These are phyloP conservation scores for Oceanodroma leucorhoa DNA, from an alignment of 2,797 vertebrate species.

Conservation along the genomic window DNA sequence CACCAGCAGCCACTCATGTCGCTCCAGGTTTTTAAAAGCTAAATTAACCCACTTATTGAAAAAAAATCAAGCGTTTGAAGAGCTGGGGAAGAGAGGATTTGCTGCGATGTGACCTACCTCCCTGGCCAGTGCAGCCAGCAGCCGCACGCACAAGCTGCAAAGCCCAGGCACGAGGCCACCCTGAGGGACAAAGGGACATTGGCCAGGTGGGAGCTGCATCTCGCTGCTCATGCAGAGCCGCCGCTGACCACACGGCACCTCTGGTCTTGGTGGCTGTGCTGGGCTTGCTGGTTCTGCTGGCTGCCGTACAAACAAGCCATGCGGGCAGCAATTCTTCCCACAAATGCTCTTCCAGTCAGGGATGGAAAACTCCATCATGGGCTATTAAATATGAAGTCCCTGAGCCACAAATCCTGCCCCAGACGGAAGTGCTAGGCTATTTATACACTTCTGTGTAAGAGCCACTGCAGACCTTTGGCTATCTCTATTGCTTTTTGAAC, in stretches of 20 bases:
- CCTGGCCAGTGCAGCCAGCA: not conserved
- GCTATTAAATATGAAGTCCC: conserved; percentile 17
- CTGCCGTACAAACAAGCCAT: fast-evolving
- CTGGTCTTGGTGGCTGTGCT: fast-evolving
- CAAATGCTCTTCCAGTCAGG: not conserved
- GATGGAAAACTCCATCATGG: not conserved
- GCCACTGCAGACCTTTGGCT: not conserved
- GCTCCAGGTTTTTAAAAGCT: not conserved
- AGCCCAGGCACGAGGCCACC: not conserved
- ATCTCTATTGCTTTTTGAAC: not conserved
- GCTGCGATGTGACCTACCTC: fast-evolving
- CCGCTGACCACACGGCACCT: fast-evolving
- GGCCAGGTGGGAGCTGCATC: not conserved
- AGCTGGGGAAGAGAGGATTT: not conserved
- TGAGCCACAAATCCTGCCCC: not conserved
- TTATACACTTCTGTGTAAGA: not conserved
- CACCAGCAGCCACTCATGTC: not conserved
- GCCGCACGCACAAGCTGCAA: fast-evolving
- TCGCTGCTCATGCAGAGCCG: fast-evolving
- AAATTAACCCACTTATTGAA: not conserved
- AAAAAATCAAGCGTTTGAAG: not conserved
- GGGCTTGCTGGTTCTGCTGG: not conserved
- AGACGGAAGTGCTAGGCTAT: not conserved
- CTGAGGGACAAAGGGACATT: fast-evolving
- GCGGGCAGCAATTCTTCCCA: not conserved